Evolutionary conservation across 1,140 invertebrate species (phyloP), one percentile per base, ranked within the genome.

Genomic region (Heliconius nattereri): DNA sequence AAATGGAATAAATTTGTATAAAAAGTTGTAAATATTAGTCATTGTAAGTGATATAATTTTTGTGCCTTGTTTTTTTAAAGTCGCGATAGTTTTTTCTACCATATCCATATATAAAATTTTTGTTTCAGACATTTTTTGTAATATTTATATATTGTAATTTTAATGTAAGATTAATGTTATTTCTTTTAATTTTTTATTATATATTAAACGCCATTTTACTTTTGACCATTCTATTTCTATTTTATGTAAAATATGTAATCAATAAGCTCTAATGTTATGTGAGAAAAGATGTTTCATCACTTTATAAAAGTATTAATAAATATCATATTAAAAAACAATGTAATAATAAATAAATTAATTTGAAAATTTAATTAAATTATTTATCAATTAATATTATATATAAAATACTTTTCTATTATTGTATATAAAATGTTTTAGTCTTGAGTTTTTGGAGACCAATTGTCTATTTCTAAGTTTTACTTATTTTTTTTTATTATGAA

Each of bases 1-100:
- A 81, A 71, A 29, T 76, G 16, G 80, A 80, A 81, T 78, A 78
- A 32, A 72, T 54, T 66, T 84, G 82, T 84, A 84, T 72, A 81
- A 81, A 81, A 79, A 71, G 66, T 49, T 78, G 52, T 79, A 77
- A 81, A 75, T 81, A 37, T 57, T 7, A 40, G 32, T 60, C 2
- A 2, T 45, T 45, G 19, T 52, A 52, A 52, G 49, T 52, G 19
- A 52, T 52, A 20, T 52, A 52, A 20, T 71, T 81, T 76, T 79
- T 54, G 80, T 84, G 82, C 78, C 80, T 84, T 81, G 79, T 77
- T 23, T 45, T 26, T 72, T 35, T 66, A n/a, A 29, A 66, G 26
- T 66, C 26, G 23, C 60, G 3, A 66, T 13, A n/a, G 60, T 66
- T 66, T 66, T 16, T 66, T 52, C 60, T 9, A 66, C 9, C 26